Conservation (phyloP, 2,888 invertebrate species). For the Drosophila tripunctata region DNA sequence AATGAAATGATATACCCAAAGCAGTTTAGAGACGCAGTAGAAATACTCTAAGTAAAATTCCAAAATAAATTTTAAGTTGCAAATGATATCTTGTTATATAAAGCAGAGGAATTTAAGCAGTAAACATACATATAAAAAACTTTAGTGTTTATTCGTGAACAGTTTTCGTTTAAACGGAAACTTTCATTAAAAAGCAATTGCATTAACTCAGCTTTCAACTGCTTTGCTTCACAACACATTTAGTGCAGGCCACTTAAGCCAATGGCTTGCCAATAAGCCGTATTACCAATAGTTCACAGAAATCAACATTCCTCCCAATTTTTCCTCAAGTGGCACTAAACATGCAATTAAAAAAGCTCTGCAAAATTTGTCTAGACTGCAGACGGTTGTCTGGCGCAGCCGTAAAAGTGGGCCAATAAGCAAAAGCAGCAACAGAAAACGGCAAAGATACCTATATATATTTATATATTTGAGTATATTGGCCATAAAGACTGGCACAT, state of each 20-base stretch:
- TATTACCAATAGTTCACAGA: slow-evolving; percentile 16
- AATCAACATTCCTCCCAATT: slow-evolving; percentile 40
- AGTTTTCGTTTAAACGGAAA: background rate
- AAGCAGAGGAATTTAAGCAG: background rate
- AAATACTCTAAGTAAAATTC: background rate
- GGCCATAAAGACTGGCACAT: slow-evolving; percentile 48
- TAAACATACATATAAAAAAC: background rate
- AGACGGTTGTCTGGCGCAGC: slow-evolving; percentile 47
- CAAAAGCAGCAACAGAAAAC: slow-evolving; percentile 24
- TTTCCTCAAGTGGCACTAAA: slow-evolving; percentile 48
- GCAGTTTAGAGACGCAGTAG: background rate
- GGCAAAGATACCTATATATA: background rate
- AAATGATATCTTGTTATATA: too few species aligned
- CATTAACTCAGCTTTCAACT: background rate
- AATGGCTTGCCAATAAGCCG: slow-evolving; percentile 23
- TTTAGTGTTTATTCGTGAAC: background rate
- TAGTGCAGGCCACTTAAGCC: slow-evolving; percentile 6
- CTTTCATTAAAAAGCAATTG: slow-evolving; percentile 6
- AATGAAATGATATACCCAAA: slow-evolving; percentile 12
- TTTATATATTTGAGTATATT: slow-evolving; percentile 32
- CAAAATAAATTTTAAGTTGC: too few species aligned
- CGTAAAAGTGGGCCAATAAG: slow-evolving; percentile 39
- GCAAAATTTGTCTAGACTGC: slow-evolving; percentile 65
- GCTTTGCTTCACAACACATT: slow-evolving; percentile 17
- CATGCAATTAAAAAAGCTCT: slow-evolving; percentile 65